phyloP scores from a whole-genome alignment of 2,797 vertebrate genomes.

The Dryobates pubescens region DNA sequence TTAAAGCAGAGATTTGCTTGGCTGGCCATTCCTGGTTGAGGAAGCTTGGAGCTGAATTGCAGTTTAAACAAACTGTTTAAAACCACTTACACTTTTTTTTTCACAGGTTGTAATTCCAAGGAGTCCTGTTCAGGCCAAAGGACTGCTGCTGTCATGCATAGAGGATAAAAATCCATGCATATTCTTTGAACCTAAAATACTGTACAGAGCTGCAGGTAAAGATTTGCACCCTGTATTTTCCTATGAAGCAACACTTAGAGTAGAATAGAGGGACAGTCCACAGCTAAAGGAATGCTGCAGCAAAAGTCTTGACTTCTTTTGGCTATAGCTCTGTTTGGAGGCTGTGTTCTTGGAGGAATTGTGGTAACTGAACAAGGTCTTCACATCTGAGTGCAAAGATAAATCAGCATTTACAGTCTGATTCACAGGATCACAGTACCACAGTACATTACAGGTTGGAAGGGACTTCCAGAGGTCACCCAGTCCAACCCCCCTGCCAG shows the following conservation, averaged over 20 bases:
- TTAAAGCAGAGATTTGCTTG: background rate
- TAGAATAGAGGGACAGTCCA: background rate
- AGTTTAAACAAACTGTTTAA: conserved; percentile 7
- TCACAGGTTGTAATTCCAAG: conserved; percentile 93
- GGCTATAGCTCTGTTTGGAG: background rate
- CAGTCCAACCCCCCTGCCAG: too few species aligned
- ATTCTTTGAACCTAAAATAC: conserved; percentile 99
- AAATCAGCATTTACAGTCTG: background rate
- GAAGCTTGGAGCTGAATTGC: background rate
- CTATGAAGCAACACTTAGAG: background rate
- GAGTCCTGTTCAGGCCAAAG: conserved; percentile 94
- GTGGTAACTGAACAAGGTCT: background rate
- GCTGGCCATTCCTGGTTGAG: background rate
- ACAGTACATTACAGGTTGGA: too few species aligned
- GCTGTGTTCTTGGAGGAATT: background rate
- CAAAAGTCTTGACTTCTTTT: background rate
- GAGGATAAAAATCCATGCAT: conserved; percentile 96
- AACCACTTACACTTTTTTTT: conserved; percentile 22
- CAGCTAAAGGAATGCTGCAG: background rate
- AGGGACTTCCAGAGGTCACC: too few species aligned
- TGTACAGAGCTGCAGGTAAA: conserved; percentile 96
- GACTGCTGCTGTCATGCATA: conserved; percentile 94
- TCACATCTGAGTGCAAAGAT: background rate
- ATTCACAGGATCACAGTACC: too few species aligned
- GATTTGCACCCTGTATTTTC: conserved; percentile 42